These are phyloP conservation scores for Rhinopithecus roxellana DNA, from an alignment of 2,113 vertebrate species.

Conservation along the genomic window DNA sequence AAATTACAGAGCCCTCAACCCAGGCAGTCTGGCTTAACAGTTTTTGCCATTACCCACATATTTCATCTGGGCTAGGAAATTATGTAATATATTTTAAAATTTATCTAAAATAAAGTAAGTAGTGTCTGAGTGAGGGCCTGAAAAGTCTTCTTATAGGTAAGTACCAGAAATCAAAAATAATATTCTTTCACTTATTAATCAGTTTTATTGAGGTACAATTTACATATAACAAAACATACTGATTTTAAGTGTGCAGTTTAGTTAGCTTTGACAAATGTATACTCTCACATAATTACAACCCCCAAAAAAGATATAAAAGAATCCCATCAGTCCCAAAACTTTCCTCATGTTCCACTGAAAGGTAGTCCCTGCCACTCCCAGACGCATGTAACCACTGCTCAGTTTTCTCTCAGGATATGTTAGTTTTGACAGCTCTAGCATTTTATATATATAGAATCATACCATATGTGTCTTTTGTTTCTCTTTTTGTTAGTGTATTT, in stretches of 20 bases:
- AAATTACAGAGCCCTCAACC: not conserved
- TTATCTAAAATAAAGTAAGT: constrained; percentile 18
- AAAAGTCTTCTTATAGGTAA: not conserved
- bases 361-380: not conserved
- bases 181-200: not conserved
- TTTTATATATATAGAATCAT: not conserved
- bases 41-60: not conserved
- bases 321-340: not conserved
- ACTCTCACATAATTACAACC: not conserved
- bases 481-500: not conserved
- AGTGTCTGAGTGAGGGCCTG: not conserved
- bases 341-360: not conserved
- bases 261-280: not conserved
- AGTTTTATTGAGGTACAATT: not conserved
- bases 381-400: not conserved
- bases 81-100: not conserved
- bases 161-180: not conserved
- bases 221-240: not conserved
- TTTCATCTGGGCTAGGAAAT: not conserved
- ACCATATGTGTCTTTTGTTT: not conserved
- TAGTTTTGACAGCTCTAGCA: not conserved
- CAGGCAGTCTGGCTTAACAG: not conserved
- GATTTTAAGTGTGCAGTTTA: not conserved
- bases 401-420: not conserved
- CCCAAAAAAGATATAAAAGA: not conserved